These are phyloP conservation scores for Charina bottae DNA, from an alignment of 2,113 vertebrate genomes.

Conservation along the genomic window DNA sequence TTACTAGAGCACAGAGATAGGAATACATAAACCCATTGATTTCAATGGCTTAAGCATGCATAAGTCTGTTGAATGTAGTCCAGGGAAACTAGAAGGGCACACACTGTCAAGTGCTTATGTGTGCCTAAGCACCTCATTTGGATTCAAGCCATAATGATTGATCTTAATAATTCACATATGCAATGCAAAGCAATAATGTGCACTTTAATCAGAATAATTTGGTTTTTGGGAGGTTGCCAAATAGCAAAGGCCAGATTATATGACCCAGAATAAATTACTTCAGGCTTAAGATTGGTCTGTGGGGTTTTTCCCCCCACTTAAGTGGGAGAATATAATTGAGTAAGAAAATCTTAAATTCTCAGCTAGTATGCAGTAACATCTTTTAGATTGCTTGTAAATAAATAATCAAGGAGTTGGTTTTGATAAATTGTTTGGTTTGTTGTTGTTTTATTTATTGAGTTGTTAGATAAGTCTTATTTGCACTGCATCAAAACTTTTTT, in stretches of 20 bases:
- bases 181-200: constrained; percentile 56
- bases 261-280: constrained; percentile 59
- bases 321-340: not conserved
- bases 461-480: not conserved
- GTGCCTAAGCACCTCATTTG: not conserved
- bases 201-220: constrained; percentile 62
- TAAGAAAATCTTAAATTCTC: constrained; percentile 33
- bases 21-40: not conserved
- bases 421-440: not conserved
- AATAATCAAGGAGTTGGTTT: not conserved
- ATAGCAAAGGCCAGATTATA: constrained; percentile 42
- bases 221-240: constrained; percentile 46
- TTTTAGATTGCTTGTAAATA: not conserved
- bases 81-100: not conserved
- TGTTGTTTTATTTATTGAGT: not conserved
- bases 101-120: not conserved
- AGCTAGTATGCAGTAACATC: not conserved
- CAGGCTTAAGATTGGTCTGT: constrained; percentile 59
- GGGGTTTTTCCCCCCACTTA: constrained; percentile 51
- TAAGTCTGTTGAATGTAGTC: not conserved
- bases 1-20: not conserved
- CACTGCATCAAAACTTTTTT: not conserved
- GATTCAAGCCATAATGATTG: not conserved
- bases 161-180: constrained; percentile 8
- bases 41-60: not conserved